Conservation (phyloP, 2,888 invertebrate genomes). For the Aethes cnicana region DNA sequence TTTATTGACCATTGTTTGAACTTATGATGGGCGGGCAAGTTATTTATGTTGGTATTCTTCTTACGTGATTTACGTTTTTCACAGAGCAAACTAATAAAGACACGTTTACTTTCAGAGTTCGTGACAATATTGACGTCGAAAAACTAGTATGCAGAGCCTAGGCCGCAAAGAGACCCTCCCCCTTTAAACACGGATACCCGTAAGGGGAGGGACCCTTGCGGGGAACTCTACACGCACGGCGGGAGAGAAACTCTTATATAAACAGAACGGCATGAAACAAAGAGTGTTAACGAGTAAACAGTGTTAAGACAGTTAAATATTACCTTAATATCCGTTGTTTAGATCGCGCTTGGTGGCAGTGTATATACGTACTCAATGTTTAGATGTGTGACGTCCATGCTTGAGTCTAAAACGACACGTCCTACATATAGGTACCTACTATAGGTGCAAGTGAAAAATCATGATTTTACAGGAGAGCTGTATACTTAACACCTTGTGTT, state of each 20-base stretch:
- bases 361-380: conserved; percentile 55
- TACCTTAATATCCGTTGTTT: conserved; percentile 31
- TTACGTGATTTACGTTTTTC: no score
- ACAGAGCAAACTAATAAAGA: not conserved
- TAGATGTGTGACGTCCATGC: conserved; percentile 29
- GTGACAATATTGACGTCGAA: conserved; percentile 92
- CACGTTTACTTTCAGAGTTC: conserved; percentile 84
- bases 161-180: conserved; percentile 66
- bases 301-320: conserved; percentile 31
- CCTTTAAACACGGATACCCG: conserved; percentile 49
- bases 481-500: no score
- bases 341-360: conserved; percentile 59
- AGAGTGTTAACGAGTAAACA: conserved; percentile 40
- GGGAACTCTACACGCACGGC: conserved; percentile 60
- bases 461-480: no score
- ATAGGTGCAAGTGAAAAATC: no score
- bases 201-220: conserved; percentile 32
- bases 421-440: no score
- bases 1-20: no score
- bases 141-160: conserved; percentile 85
- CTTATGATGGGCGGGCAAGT: no score
- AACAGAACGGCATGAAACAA: conserved; percentile 39
- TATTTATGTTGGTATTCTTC: no score
- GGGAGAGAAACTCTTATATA: conserved; percentile 79
- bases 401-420: no score